Evolutionary conservation across 2,888 invertebrate genomes (phyloP).

Genomic region (Epirrhoe alternata): DNA sequence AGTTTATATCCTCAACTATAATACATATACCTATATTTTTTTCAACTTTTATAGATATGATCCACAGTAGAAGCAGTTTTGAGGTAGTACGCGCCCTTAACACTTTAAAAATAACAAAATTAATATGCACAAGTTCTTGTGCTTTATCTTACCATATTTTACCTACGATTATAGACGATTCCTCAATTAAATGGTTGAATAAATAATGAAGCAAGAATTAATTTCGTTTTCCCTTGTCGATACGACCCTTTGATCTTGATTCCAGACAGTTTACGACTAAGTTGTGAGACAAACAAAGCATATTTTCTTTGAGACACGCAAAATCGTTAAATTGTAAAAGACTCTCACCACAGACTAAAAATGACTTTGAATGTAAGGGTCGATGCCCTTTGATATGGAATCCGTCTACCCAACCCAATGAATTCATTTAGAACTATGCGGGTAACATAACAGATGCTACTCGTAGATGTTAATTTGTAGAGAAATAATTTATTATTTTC

Average conservation of each 20-base stretch:
- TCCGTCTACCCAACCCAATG: conserved; percentile 15
- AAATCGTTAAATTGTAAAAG: conserved; percentile 28
- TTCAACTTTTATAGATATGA: no score
- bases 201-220: conserved; percentile 6
- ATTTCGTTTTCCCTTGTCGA: conserved; percentile 24
- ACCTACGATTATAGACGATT: conserved; percentile 2
- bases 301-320: conserved; percentile 31
- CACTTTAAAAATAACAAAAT: no score
- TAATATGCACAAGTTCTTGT: no score
- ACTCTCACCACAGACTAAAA: conserved; percentile 19
- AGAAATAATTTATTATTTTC: no score
- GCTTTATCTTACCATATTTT: background rate
- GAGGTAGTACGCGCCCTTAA: no score
- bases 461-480: background rate
- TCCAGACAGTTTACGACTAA: conserved; percentile 23
- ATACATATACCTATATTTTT: no score
- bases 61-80: no score
- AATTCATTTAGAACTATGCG: conserved; percentile 27
- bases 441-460: conserved; percentile 2
- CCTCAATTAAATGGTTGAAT: conserved; percentile 18
- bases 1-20: no score
- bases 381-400: conserved; percentile 35
- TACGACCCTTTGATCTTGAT: conserved; percentile 33
- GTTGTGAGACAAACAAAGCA: conserved; percentile 14
- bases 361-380: conserved; percentile 25